A percentile compares a stretch with the other conserved stretches of the same genome.
These are phyloP conservation scores for Limosa lapponica DNA, from an alignment of 2,797 vertebrate species.

Conservation along the genomic window DNA sequence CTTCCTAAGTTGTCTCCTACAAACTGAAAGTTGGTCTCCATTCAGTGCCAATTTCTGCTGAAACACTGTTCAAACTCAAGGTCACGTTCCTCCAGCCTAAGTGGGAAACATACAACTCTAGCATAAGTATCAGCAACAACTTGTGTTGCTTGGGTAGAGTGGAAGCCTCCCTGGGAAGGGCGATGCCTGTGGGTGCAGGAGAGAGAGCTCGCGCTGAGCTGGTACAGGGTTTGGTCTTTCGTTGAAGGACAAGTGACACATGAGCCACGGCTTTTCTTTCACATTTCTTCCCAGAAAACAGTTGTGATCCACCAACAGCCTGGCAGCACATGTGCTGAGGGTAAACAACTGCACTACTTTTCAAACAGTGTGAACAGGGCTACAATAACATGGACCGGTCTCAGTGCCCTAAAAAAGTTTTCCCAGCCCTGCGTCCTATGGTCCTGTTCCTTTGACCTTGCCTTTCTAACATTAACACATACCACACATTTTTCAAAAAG, in stretches of 20 bases:
- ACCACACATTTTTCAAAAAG: conserved; percentile 54
- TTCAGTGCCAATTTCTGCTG: neutral
- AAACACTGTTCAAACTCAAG: neutral
- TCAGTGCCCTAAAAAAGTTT: neutral
- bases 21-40: neutral
- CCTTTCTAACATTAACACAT: conserved; percentile 45
- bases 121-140: neutral
- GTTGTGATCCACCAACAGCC: neutral
- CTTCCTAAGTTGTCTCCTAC: neutral
- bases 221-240: neutral
- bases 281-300: neutral
- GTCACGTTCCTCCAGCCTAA: neutral
- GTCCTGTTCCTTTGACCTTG: conserved; percentile 59
- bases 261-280: neutral
- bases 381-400: neutral
- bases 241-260: conserved; percentile 1
- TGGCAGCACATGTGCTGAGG: neutral
- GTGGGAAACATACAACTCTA: neutral
- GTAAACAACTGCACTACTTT: conserved; percentile 14
- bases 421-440: neutral
- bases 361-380: neutral
- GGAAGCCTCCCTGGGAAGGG: neutral
- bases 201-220: neutral
- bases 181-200: neutral
- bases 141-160: neutral